Evolutionary conservation across 2,888 invertebrate species (phyloP), one percentile per base, ranked within the genome.

Genomic region (Metopia argyrocephala): DNA sequence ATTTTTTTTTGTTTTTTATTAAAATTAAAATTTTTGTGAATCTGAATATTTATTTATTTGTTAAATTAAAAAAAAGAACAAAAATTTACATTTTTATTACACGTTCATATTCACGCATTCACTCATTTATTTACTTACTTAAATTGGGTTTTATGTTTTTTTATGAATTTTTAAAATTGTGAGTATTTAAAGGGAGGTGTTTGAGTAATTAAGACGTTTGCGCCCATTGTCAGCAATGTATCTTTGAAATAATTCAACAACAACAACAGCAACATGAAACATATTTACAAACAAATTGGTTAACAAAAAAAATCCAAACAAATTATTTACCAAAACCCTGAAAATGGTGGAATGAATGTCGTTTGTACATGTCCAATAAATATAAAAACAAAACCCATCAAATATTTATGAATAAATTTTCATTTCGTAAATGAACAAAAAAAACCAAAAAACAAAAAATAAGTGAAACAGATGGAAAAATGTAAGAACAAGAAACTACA

Each of bases 131-230:
- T 5, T 20, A 46, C 28, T 54, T 25, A 56, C 9, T 25, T 12
- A 27, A 50, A 23, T 15, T 20, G 12, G 12, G 23, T 45, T 15
- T 27, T 54, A 23, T 27, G 23, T 38, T 18, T 20, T 7, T 31
- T 20, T 38, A 38, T 20, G 28, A 50, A 28, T 2, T 18, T 50
- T 50, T 2, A 61, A n/a, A 46, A 20, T 9, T 50, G 61, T 21
- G 25, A 64, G 61, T 27, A 78, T 64, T 45, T 12, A 31, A 78
- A 64, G 68, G 82, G 84, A 86, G 84, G 84, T 86, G 84, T 84
- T 85, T 85, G 88, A 85, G 87, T 89, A 89, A 88, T 88, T 88
- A 88, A 89, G 87, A 87, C 86, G 87, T 87, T 88, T 85, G 88
- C 86, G 87, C 88, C 86, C 79, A 65, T 79, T 73, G 62, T 52